A percentile compares a stretch with the other conserved stretches of the same genome.
Evolutionary conservation across 1,140 invertebrate species (phyloP).

Genomic region (Drosophila funebris): DNA sequence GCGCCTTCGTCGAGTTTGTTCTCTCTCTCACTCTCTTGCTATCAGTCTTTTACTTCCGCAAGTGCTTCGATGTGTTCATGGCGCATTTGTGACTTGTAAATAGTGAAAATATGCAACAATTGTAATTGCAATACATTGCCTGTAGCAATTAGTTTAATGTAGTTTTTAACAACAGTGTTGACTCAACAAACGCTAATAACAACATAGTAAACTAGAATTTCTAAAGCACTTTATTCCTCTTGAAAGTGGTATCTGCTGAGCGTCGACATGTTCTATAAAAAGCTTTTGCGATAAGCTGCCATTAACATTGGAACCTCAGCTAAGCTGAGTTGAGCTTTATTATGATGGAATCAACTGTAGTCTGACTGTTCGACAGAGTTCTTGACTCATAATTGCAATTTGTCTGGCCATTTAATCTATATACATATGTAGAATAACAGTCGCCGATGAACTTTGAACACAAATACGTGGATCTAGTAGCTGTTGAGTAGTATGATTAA

Average conservation of each 20-base stretch:
- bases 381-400: conserved; percentile 61
- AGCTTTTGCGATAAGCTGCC: conserved; percentile 28
- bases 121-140: neutral
- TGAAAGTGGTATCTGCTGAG: neutral
- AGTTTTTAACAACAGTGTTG: too few relatives aligned
- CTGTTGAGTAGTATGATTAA: conserved; percentile 19
- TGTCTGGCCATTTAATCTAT: conserved; percentile 56
- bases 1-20: neutral
- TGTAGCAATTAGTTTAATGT: too few relatives aligned
- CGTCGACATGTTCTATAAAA: neutral
- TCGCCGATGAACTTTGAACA: conserved; percentile 23
- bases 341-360: neutral
- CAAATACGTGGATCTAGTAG: conserved; percentile 23
- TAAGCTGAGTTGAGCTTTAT: neutral
- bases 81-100: conserved; percentile 1
- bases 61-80: conserved; percentile 4
- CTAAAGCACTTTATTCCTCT: neutral
- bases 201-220: too few relatives aligned
- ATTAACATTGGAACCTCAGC: conserved; percentile 12
- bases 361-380: conserved; percentile 8
- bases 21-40: neutral
- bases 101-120: neutral
- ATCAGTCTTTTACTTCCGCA: conserved; percentile 5
- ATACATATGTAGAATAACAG: neutral
- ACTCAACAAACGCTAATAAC: too few relatives aligned